Evolutionary conservation across 2,113 vertebrate genomes (phyloP).

Genomic region (Thymallus thymallus): DNA sequence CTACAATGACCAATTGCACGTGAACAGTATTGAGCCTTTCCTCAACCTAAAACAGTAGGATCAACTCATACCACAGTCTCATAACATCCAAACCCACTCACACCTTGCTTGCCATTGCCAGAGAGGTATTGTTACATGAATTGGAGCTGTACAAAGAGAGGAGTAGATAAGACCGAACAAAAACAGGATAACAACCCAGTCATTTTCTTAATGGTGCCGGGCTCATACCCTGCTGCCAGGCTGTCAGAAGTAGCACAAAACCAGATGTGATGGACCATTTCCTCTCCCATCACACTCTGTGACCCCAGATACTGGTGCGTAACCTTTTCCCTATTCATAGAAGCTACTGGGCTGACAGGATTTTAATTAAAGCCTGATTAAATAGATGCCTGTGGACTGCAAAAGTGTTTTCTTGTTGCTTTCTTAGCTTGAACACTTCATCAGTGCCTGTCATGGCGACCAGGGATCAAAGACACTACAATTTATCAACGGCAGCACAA

Average conservation of each 20-base stretch:
- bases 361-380: constrained; percentile 25
- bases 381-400: not conserved
- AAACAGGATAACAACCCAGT: not conserved
- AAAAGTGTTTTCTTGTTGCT: constrained; percentile 23
- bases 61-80: too few relatives aligned
- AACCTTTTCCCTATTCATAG: constrained; percentile 12
- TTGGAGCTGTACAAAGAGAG: too few relatives aligned
- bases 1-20: too few relatives aligned
- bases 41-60: too few relatives aligned
- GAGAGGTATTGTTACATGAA: too few relatives aligned
- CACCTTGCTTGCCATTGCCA: too few relatives aligned
- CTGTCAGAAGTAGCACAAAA: not conserved
- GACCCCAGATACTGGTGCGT: not conserved
- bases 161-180: too few relatives aligned
- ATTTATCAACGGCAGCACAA: constrained; percentile 17
- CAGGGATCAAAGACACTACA: constrained; percentile 8
- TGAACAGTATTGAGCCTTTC: too few relatives aligned
- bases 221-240: not conserved
- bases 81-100: too few relatives aligned
- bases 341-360: not conserved
- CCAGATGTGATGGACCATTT: constrained; percentile 6
- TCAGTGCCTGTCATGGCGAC: constrained; percentile 21
- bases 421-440: constrained; percentile 25
- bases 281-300: constrained; percentile 1
- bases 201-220: constrained; percentile 14